Percentiles rank a stretch among this genome's conserved stretches.
Conservation (phyloP, 2,888 invertebrate genomes). For the Leistus spinibarbis region DNA sequence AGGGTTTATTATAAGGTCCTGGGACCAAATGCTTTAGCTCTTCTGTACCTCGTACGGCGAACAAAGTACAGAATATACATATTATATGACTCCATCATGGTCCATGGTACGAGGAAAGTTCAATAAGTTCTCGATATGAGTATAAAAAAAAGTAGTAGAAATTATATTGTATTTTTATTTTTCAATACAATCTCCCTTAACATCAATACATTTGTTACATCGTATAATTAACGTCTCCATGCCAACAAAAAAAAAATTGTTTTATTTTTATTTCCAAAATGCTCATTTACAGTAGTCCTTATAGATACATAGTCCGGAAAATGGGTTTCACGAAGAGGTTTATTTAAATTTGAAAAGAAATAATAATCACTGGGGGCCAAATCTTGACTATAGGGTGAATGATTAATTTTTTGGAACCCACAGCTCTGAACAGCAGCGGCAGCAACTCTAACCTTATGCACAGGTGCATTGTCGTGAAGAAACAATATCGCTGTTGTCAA, state of each 20-base stretch:
- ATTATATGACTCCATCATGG: too few relatives aligned
- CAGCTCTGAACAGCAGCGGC: neutral
- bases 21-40: too few relatives aligned
- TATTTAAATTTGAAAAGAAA: neutral
- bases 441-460: neutral
- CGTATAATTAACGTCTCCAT: neutral
- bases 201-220: neutral
- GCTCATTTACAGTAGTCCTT: neutral
- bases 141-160: neutral
- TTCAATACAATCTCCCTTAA: neutral
- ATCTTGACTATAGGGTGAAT: neutral
- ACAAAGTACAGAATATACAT: too few relatives aligned
- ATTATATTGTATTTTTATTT: neutral
- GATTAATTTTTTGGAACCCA: neutral
- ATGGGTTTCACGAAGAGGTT: neutral
- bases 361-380: neutral
- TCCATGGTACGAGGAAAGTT: neutral
- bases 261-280: neutral
- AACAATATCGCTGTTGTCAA: neutral
- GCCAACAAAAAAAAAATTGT: too few relatives aligned
- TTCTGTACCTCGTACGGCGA: too few relatives aligned
- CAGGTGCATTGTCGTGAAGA: neutral
- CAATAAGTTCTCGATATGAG: neutral
- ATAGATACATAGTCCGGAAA: neutral
- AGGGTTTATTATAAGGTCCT: too few relatives aligned